Conservation (phyloP, 2,888 invertebrate genomes). For the Diarsia dahlii region DNA sequence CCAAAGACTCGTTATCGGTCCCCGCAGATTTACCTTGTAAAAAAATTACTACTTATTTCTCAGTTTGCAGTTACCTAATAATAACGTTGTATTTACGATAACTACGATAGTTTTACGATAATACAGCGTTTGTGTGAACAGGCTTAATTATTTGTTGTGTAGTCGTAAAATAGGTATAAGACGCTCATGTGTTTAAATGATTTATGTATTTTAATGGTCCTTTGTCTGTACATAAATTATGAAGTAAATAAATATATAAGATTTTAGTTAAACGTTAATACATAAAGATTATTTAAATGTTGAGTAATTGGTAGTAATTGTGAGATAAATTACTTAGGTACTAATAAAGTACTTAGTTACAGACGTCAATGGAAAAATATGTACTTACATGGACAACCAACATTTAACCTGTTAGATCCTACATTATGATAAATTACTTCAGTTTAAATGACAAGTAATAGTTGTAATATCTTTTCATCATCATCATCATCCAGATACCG, state of each 20-base stretch:
- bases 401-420: background rate
- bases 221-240: too few relatives aligned
- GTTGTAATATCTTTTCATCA: background rate
- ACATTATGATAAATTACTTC: background rate
- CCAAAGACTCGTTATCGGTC: too few relatives aligned
- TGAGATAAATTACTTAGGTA: background rate
- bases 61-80: conserved; percentile 3
- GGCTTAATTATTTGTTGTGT: conserved; percentile 25
- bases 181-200: conserved; percentile 11
- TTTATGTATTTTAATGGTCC: too few relatives aligned
- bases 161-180: conserved; percentile 10
- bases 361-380: background rate
- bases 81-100: conserved; percentile 30
- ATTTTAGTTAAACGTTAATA: too few relatives aligned
- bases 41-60: conserved; percentile 19
- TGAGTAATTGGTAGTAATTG: background rate
- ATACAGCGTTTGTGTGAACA: conserved; percentile 39
- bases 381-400: background rate
- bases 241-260: background rate
- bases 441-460: background rate
- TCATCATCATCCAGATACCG: background rate
- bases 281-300: background rate
- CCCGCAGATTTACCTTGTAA: background rate
- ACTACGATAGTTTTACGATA: conserved; percentile 37
- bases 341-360: background rate